These are phyloP conservation scores for Clepsis dumicolana DNA, from an alignment of 2,888 invertebrate genomes.

Conservation along the genomic window DNA sequence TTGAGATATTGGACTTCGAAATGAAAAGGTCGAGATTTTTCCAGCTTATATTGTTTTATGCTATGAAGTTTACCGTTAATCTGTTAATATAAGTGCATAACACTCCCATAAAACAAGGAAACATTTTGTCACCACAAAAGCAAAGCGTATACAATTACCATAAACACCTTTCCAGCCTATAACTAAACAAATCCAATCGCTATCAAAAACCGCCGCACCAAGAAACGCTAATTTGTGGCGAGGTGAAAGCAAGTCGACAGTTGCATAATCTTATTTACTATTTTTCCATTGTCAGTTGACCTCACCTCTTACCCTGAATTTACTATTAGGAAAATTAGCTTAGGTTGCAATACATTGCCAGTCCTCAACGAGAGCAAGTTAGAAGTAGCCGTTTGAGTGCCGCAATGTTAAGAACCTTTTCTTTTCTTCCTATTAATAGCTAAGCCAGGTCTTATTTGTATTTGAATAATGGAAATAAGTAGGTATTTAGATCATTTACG, in stretches of 20 bases:
- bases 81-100: too few relatives aligned
- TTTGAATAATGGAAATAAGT: conserved; percentile 29
- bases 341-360: too few relatives aligned
- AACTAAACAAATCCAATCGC: conserved; percentile 24
- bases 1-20: too few relatives aligned
- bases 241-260: conserved; percentile 61
- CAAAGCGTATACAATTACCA: not conserved
- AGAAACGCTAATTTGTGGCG: conserved; percentile 56
- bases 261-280: conserved; percentile 63
- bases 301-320: not conserved
- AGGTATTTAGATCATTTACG: conserved; percentile 28
- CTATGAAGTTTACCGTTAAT: too few relatives aligned
- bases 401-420: too few relatives aligned
- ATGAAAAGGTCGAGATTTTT: too few relatives aligned
- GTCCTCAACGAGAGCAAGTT: too few relatives aligned
- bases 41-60: too few relatives aligned
- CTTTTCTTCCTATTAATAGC: too few relatives aligned
- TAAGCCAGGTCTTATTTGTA: too few relatives aligned
- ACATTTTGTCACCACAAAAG: not conserved
- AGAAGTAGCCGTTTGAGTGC: too few relatives aligned
- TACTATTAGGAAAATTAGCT: too few relatives aligned
- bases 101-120: not conserved
- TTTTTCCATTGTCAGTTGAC: conserved; percentile 49
- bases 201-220: conserved; percentile 12
- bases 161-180: not conserved